Evolutionary conservation across 23 tunicate species (phyloP).

Genomic region (Ciona savignyi): DNA sequence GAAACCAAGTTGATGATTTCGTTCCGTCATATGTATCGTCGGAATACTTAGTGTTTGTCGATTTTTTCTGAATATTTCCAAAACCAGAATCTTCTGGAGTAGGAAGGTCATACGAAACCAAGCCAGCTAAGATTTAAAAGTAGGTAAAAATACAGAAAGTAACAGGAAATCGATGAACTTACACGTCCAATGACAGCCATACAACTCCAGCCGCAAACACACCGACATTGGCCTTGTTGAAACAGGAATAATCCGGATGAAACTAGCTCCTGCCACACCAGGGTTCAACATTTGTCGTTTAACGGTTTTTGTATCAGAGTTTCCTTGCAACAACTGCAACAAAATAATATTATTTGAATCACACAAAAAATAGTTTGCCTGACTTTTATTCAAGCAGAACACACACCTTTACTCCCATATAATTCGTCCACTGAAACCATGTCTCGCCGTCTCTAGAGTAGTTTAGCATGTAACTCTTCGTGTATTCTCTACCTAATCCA

Average conservation of each 20-base stretch:
- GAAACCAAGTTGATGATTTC: constrained; percentile 7
- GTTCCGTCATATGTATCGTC: constrained; percentile 75
- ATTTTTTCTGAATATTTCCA: background rate
- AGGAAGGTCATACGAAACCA: constrained; percentile 53
- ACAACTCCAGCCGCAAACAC: constrained; percentile 64
- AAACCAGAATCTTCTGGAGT: constrained; percentile 27
- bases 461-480: constrained; percentile 41
- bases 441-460: constrained; percentile 58
- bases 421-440: constrained; percentile 56
- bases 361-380: background rate
- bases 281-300: constrained; percentile 31
- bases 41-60: constrained; percentile 16
- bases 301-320: constrained; percentile 38
- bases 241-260: constrained; percentile 55
- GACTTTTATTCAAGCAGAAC: background rate
- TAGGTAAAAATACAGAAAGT: background rate
- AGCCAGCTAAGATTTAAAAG: constrained; percentile 39
- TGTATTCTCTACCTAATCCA: constrained; percentile 51
- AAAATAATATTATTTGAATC: background rate
- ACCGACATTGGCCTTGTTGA: constrained; percentile 14
- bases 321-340: constrained; percentile 44
- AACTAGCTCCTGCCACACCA: constrained; percentile 32
- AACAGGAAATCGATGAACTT: constrained; percentile 6
- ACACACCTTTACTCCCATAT: constrained; percentile 30
- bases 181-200: constrained; percentile 73